These are phyloP conservation scores for Danaus melanippus DNA, from an alignment of 1,140 invertebrate genomes.

Conservation along the genomic window DNA sequence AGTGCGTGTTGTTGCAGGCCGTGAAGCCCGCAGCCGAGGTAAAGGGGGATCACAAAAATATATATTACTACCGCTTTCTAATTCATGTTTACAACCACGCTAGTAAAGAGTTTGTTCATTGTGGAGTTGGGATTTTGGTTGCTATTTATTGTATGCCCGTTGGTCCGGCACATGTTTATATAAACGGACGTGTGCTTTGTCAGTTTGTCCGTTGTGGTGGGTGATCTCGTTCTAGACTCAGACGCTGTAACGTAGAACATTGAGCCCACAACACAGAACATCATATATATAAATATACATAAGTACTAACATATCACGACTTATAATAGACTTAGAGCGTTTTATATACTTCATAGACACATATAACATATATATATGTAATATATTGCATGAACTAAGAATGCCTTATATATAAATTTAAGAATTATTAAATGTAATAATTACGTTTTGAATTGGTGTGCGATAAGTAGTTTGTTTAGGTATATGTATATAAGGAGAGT, in stretches of 20 bases:
- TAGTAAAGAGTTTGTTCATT: slow-evolving; percentile 44
- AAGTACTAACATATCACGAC: too few relatives aligned
- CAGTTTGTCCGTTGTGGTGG: slow-evolving; percentile 57
- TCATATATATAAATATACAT: neutral
- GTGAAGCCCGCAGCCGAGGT: slow-evolving; percentile 78
- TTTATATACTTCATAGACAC: too few relatives aligned
- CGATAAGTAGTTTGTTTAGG: too few relatives aligned
- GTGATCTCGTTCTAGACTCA: slow-evolving; percentile 52
- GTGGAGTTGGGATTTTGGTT: slow-evolving; percentile 68
- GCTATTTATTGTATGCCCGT: slow-evolving; percentile 53
- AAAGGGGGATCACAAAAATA: slow-evolving; percentile 55
- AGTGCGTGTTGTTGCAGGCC: slow-evolving; percentile 76
- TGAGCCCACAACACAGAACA: slow-evolving; percentile 57
- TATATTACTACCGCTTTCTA: slow-evolving; percentile 69
- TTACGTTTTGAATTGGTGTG: too few relatives aligned
- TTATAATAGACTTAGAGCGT: too few relatives aligned
- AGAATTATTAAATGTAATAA: too few relatives aligned
- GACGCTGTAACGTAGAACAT: slow-evolving; percentile 58
- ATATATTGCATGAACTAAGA: too few relatives aligned
- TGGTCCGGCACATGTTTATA: slow-evolving; percentile 55
- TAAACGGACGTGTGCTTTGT: slow-evolving; percentile 54
- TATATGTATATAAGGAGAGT: slow-evolving; percentile 21
- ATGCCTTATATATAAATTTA: too few relatives aligned
- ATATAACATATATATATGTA: too few relatives aligned
- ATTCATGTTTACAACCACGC: slow-evolving; percentile 57